These are phyloP conservation scores for Neosalanx taihuensis DNA, from an alignment of 2,797 vertebrate species.

Conservation along the genomic window DNA sequence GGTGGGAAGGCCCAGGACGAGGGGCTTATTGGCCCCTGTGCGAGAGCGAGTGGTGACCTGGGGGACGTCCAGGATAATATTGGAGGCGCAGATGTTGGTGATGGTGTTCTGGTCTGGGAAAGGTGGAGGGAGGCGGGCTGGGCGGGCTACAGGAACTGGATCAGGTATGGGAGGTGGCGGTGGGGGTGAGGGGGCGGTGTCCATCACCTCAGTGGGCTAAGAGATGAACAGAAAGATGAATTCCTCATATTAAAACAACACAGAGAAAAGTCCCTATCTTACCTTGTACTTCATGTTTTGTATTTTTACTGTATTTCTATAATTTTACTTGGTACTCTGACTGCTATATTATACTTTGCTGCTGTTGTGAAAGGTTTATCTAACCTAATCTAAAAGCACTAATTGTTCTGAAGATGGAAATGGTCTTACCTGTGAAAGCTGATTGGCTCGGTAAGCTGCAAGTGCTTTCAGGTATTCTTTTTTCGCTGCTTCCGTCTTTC, in stretches of 20 bases:
- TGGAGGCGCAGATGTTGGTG: constrained; percentile 67
- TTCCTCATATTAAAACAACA: too few species aligned
- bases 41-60: constrained; percentile 63
- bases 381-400: neutral
- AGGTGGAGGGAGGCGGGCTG: constrained; percentile 46
- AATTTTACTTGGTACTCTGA: too few species aligned
- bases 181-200: constrained; percentile 69
- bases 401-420: neutral
- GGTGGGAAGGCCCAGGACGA: constrained; percentile 33
- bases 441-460: constrained; percentile 84
- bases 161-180: constrained; percentile 40
- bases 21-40: constrained; percentile 62
- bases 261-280: neutral
- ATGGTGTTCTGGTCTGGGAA: constrained; percentile 69
- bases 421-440: constrained; percentile 59
- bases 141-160: constrained; percentile 35
- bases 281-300: too few species aligned
- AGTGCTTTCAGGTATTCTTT: constrained; percentile 89
- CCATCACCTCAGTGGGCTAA: constrained; percentile 78
- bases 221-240: neutral
- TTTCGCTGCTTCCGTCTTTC: constrained; percentile 89
- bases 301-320: too few species aligned
- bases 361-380: too few species aligned
- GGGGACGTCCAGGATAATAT: constrained; percentile 69
- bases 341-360: too few species aligned